These are phyloP conservation scores for Nebria ingens DNA, from an alignment of 1,140 invertebrate species.

Conservation along the genomic window DNA sequence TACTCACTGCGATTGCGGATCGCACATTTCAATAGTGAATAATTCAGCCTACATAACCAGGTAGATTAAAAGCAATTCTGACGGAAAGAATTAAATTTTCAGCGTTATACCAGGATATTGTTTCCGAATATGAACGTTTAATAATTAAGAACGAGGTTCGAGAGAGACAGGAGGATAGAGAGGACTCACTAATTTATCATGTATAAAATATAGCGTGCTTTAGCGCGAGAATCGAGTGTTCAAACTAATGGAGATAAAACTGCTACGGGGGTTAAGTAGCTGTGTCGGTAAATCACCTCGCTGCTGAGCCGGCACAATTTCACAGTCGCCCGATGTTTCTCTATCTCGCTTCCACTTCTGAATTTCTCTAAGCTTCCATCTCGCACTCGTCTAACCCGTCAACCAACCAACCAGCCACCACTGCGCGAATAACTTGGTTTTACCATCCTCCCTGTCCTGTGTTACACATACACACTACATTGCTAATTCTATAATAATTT, in stretches of 20 bases:
- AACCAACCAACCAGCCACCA: background rate
- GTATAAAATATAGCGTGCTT: conserved; percentile 6
- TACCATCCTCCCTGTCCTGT: too few relatives aligned
- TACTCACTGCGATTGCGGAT: too few relatives aligned
- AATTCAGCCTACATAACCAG: background rate
- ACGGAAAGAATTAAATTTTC: conserved; percentile 7
- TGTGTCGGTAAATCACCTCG: conserved; percentile 1
- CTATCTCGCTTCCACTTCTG: background rate
- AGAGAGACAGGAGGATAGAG: background rate
- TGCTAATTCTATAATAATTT: conserved; percentile 8
- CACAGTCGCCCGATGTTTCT: background rate
- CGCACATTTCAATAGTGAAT: background rate
- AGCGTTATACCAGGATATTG: conserved; percentile 3
- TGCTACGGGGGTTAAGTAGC: conserved; percentile 7
- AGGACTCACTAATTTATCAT: conserved; percentile 3
- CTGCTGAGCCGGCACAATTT: conserved; percentile 2
- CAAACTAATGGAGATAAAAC: conserved; percentile 9
- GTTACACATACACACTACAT: too few relatives aligned
- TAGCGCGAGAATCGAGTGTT: conserved; percentile 1
- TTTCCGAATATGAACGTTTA: conserved; percentile 4
- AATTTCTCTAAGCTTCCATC: background rate
- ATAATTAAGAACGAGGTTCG: background rate
- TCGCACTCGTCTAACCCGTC: background rate
- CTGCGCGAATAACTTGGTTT: too few relatives aligned
- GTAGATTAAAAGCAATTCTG: background rate